Evolutionary conservation across 1,140 invertebrate species (phyloP).

Genomic region (Micrasema minimum): DNA sequence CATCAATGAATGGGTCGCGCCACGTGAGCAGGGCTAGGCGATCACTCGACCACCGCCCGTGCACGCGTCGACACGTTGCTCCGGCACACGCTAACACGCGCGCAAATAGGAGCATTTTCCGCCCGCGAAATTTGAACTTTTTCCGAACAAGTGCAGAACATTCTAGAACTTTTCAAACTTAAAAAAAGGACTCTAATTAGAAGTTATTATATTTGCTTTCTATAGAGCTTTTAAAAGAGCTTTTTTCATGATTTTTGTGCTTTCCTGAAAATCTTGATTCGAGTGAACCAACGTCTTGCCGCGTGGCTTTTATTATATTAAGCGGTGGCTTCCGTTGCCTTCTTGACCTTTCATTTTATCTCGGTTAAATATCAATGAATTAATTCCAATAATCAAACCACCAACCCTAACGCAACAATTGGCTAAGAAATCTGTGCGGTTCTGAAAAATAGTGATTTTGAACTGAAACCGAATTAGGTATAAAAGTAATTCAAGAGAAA

Average conservation of each 20-base stretch:
- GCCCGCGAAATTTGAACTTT: slow-evolving; percentile 47
- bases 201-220: too few relatives aligned
- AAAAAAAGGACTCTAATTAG: too few relatives aligned
- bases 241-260: too few relatives aligned
- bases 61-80: slow-evolving; percentile 55
- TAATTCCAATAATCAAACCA: too few relatives aligned
- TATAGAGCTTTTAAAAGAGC: too few relatives aligned
- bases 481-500: too few relatives aligned
- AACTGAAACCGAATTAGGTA: too few relatives aligned
- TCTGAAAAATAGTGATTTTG: too few relatives aligned
- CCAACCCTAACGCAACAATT: too few relatives aligned
- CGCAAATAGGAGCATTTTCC: slow-evolving; percentile 48
- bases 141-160: slow-evolving; percentile 51
- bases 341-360: slow-evolving; percentile 1
- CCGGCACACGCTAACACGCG: slow-evolving; percentile 57
- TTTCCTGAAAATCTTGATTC: background rate
- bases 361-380: too few relatives aligned
- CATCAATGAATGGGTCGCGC: slow-evolving; percentile 30
- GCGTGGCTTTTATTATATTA: slow-evolving; percentile 29
- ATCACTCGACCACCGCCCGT: slow-evolving; percentile 57
- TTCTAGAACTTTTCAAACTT: background rate
- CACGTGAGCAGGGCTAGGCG: slow-evolving; percentile 12
- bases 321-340: slow-evolving; percentile 1
- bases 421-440: too few relatives aligned
- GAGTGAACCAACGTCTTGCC: slow-evolving; percentile 32